phyloP scores from a whole-genome alignment of 2,888 invertebrate genomes.

The Monoplex corrugatus region DNA sequence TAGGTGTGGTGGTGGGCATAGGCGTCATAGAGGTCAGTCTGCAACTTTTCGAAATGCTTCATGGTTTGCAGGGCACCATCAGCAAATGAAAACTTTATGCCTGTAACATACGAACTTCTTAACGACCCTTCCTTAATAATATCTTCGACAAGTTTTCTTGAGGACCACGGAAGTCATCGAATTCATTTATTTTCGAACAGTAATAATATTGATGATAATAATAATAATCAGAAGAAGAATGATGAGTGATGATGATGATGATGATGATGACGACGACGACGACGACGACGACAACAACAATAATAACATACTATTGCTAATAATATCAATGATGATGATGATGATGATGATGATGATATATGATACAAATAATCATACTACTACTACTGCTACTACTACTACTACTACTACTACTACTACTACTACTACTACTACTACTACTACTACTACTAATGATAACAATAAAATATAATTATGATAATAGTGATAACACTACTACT shows the following conservation, averaged over 20 bases:
- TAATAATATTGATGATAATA: no score
- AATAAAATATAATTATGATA: neutral
- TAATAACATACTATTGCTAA: neutral
- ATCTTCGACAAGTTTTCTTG: no score
- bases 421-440: neutral
- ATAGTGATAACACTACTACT: neutral
- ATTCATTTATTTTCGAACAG: no score
- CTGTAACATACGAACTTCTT: no score
- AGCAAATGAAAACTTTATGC: no score
- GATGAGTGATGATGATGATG: neutral
- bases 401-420: neutral
- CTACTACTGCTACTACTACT: no score
- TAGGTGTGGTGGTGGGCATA: slow-evolving; percentile 60
- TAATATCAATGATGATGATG: neutral
- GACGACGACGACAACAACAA: neutral
- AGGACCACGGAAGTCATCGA: no score
- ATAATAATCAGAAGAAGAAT: no score
- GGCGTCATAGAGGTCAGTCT: slow-evolving; percentile 59
- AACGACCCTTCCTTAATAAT: no score
- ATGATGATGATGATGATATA: neutral
- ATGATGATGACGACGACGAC: neutral
- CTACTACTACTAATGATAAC: neutral
- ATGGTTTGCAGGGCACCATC: neutral
- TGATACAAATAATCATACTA: no score
- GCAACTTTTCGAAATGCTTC: no score